These are phyloP conservation scores for Antechinus stuartii DNA, from an alignment of 2,113 vertebrate genomes.

Conservation along the genomic window DNA sequence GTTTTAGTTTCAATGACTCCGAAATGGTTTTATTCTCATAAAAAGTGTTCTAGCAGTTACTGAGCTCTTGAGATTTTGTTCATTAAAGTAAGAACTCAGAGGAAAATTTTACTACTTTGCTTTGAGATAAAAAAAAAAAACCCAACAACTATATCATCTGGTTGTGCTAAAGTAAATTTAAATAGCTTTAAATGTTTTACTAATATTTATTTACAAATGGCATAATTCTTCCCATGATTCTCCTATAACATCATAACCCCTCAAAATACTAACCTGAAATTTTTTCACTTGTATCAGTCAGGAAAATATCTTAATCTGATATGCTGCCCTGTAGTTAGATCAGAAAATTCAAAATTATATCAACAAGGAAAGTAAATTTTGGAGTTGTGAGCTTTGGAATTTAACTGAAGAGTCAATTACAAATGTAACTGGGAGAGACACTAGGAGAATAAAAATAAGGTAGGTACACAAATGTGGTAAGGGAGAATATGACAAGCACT, in stretches of 20 bases:
- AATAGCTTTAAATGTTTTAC: constrained; percentile 45
- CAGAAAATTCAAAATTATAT: constrained; percentile 36
- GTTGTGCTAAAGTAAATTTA: constrained; percentile 53
- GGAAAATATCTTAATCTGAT: constrained; percentile 55
- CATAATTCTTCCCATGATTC: not conserved
- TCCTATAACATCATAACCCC: not conserved
- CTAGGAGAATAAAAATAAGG: constrained; percentile 25
- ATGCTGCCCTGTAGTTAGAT: constrained; percentile 3
- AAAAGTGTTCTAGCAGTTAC: constrained; percentile 53
- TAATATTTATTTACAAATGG: constrained; percentile 45
- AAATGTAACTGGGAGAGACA: not conserved
- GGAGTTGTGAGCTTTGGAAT: constrained; percentile 22
- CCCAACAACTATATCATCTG: constrained; percentile 8
- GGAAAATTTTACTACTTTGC: constrained; percentile 51
- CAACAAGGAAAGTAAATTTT: constrained; percentile 19
- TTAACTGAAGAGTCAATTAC: constrained; percentile 20
- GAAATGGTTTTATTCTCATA: constrained; percentile 40
- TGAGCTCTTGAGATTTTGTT: constrained; percentile 54
- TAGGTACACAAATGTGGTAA: not conserved
- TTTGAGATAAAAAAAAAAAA: not conserved
- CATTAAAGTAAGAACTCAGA: constrained; percentile 64
- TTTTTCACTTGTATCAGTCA: constrained; percentile 63
- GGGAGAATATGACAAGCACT: not conserved
- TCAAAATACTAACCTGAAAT: constrained; percentile 47
- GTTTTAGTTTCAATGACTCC: constrained; percentile 36